These are phyloP conservation scores for Xanthorhoe spadicearia DNA, from an alignment of 2,888 invertebrate genomes.

Conservation along the genomic window DNA sequence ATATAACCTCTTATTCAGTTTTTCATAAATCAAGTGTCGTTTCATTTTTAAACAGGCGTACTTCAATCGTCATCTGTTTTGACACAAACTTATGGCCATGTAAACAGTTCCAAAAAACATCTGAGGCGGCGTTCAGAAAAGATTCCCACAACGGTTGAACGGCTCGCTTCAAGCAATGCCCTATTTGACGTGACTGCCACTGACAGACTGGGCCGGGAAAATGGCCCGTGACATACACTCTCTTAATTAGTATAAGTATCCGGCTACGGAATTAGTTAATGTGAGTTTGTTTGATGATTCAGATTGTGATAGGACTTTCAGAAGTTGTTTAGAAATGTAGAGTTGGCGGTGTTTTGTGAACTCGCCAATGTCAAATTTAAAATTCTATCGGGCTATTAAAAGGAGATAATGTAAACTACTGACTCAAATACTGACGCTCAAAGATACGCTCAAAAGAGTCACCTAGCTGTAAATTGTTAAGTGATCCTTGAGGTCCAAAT, in stretches of 20 bases:
- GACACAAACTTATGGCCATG: constrained; percentile 40
- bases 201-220: constrained; percentile 58
- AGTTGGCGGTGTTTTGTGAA: neutral
- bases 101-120: constrained; percentile 42
- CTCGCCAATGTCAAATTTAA: neutral
- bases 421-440: neutral
- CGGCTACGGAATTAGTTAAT: constrained; percentile 53
- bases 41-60: constrained; percentile 18
- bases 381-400: neutral
- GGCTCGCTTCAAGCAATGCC: constrained; percentile 68
- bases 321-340: neutral
- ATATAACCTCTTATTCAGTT: neutral
- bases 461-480: no score
- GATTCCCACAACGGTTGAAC: constrained; percentile 66
- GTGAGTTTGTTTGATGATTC: constrained; percentile 31
- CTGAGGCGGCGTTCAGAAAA: constrained; percentile 62
- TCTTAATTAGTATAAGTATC: constrained; percentile 81
- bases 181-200: constrained; percentile 59
- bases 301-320: constrained; percentile 7
- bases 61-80: constrained; percentile 41
- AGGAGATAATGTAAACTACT: neutral
- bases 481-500: no score
- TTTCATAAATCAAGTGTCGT: neutral
- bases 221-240: constrained; percentile 71
- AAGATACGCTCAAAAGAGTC: no score